These are phyloP conservation scores for Protobothrops flavoviridis DNA, from an alignment of 2,113 vertebrate species.

Conservation along the genomic window DNA sequence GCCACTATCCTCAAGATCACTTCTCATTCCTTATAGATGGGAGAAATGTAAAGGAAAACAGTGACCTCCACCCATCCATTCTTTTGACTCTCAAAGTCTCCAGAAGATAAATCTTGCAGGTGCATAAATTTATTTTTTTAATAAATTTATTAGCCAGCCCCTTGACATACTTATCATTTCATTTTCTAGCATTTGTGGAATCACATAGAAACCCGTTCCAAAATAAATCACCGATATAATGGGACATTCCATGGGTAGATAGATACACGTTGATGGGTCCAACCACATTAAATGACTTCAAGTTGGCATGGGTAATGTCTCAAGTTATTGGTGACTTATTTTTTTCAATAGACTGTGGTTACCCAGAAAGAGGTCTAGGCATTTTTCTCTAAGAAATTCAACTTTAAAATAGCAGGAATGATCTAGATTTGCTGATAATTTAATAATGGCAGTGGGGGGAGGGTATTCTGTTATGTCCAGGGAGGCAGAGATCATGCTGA, in stretches of 20 bases:
- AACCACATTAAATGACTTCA: neutral
- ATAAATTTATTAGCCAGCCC: neutral
- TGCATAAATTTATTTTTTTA: neutral
- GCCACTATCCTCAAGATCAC: neutral
- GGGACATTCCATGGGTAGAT: neutral
- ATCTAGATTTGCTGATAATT: neutral
- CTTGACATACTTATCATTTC: neutral
- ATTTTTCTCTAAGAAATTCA: neutral
- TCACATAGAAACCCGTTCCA: neutral
- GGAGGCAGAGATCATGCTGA: neutral
- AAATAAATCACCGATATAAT: neutral
- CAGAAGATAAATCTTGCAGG: neutral
- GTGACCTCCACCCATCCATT: neutral
- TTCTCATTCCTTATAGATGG: neutral
- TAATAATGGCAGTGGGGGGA: neutral
- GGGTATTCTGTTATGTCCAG: neutral
- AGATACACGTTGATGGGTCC: neutral
- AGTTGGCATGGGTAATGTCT: neutral
- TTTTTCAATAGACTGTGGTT: neutral
- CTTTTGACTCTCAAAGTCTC: neutral
- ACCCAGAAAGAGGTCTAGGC: too few relatives aligned
- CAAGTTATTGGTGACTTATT: neutral
- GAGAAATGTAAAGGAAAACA: neutral
- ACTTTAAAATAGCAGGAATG: neutral
- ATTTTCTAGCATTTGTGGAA: neutral